Evolutionary conservation across 2,797 vertebrate genomes (phyloP).

Genomic region (Ptychadena robeensis): DNA sequence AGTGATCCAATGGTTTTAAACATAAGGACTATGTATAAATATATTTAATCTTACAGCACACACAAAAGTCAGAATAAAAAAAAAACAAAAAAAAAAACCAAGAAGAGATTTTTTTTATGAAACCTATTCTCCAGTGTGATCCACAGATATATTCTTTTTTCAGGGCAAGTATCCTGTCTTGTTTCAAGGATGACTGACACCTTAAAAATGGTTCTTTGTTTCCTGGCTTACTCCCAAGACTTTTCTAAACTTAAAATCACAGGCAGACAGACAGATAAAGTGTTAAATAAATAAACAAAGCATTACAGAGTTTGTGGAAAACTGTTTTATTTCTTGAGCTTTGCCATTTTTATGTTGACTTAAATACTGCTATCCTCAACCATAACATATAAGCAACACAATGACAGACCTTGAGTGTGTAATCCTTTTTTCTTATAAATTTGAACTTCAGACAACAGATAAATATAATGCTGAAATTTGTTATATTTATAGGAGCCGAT

Average conservation of each 20-base stretch:
- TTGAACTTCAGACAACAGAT: neutral
- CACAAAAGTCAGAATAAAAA: too few species aligned
- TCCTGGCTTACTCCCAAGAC: slow-evolving; percentile 21
- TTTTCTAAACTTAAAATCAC: slow-evolving; percentile 41
- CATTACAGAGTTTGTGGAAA: neutral
- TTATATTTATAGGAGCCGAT: neutral
- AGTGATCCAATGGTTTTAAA: neutral
- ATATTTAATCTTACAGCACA: too few species aligned
- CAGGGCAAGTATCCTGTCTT: slow-evolving; percentile 24
- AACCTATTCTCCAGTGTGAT: slow-evolving; percentile 32
- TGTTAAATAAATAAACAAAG: slow-evolving; percentile 47
- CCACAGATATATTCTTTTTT: slow-evolving; percentile 29
- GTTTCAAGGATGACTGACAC: slow-evolving; percentile 36
- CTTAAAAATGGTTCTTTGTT: slow-evolving; percentile 33
- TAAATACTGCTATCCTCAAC: neutral
- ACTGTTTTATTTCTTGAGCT: slow-evolving; percentile 11
- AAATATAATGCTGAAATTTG: neutral
- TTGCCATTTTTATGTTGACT: slow-evolving; percentile 28
- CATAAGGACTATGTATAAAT: too few species aligned
- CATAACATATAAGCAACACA: neutral
- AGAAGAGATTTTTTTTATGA: neutral
- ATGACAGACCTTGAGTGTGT: neutral
- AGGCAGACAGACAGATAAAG: slow-evolving; percentile 21
- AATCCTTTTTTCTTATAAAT: neutral
- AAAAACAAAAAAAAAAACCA: neutral